Conservation (phyloP, 2,797 vertebrate genomes). For the Petrocephalus schoutedeni region DNA sequence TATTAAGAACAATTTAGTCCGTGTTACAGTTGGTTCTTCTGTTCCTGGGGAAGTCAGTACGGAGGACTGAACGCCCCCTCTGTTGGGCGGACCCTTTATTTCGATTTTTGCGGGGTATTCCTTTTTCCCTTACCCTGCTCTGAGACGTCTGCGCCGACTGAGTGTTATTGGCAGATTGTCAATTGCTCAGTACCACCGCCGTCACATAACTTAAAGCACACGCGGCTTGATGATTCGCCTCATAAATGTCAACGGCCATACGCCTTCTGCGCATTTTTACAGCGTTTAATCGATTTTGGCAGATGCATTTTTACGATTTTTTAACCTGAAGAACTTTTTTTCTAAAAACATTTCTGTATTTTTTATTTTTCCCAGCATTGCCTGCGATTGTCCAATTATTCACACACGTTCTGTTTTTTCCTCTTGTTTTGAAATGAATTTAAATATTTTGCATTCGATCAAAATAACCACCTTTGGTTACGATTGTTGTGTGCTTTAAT, state of each 20-base stretch:
- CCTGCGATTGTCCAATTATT: slow-evolving; percentile 31
- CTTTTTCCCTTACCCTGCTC: slow-evolving; percentile 16
- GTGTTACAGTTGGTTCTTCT: slow-evolving; percentile 13
- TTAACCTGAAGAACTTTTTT: slow-evolving; percentile 41
- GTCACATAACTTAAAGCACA: slow-evolving; percentile 55
- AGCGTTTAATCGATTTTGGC: slow-evolving; percentile 51
- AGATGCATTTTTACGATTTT: slow-evolving; percentile 47
- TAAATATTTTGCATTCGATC: background rate
- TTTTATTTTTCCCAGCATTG: background rate
- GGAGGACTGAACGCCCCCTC: slow-evolving; percentile 22
- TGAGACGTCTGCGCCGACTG: slow-evolving; percentile 60
- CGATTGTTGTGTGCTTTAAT: background rate
- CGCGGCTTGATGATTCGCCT: slow-evolving; percentile 51
- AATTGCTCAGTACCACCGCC: slow-evolving; percentile 68
- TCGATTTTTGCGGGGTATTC: slow-evolving; percentile 36
- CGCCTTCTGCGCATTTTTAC: slow-evolving; percentile 54
- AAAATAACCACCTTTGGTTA: background rate
- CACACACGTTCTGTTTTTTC: slow-evolving; percentile 8
- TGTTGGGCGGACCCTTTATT: slow-evolving; percentile 39
- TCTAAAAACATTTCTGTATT: background rate
- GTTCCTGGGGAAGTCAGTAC: slow-evolving; percentile 8
- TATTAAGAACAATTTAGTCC: slow-evolving; percentile 15
- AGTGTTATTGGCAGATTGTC: slow-evolving; percentile 74
- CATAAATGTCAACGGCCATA: slow-evolving; percentile 54
- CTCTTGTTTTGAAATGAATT: background rate